Evolutionary conservation across 2,797 vertebrate species (phyloP), one percentile per base, ranked within the genome.

Genomic region (Otus scops): DNA sequence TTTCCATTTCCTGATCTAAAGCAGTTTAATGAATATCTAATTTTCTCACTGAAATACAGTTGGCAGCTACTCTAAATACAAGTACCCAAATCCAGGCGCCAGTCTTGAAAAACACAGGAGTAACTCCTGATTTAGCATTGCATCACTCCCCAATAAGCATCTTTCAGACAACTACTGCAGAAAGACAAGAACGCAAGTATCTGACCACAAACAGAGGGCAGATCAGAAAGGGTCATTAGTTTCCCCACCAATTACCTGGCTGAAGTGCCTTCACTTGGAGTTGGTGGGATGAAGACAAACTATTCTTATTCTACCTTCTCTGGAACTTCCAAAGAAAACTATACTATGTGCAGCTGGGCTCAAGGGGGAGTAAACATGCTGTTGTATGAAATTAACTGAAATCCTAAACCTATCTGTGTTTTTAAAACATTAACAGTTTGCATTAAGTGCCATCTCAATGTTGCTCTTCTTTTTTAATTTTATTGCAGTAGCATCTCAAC

Each of bases 301-400:
- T n/a, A 7, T 27, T 38, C 20, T 56, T 60, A 38, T n/a, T 67
- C 14, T 36, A 54, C 22, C 8, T 63, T 50, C 51, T 83, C 39
- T 71, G 64, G 20, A 70, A 56, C 2, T 6, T 13, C 16, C 16
- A 48, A 70, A 34, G 27, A 38, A 79, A 56, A 10, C 26, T 28
- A 18, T 54, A 16, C 7, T 27, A 8, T 6, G 1, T 34, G 7
- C 15, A 60, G 6, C 2, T 3, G 1, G 17, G 50, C 6, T 74
- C 19, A 28, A 27, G 12, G 34, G 30, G 22, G 13, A 61, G 10
- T 60, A 81, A 80, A 45, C 1, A 2, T 1, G 7, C 5, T 2
- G 0, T 13, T 53, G 2, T 47, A 67, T 16, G 15, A 77, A 71
- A 51, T 36, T 7, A 85, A 34, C 9, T 23, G 28, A 70, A 56